phyloP scores from a whole-genome alignment of 2,888 invertebrate genomes.

The Rhagonycha lutea region DNA sequence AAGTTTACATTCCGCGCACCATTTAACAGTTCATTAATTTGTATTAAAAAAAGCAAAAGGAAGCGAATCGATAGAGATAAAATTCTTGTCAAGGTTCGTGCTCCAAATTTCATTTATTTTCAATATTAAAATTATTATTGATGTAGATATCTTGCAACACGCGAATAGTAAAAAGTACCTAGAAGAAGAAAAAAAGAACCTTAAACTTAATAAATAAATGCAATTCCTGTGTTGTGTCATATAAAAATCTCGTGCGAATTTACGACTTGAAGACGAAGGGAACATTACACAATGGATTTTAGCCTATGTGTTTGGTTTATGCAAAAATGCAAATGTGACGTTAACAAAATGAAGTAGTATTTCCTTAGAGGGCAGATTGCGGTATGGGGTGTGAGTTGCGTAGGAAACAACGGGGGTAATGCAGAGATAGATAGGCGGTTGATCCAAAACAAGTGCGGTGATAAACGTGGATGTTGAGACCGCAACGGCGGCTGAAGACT shows the following conservation, averaged over 20 bases:
- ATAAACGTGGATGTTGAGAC: conserved; percentile 53
- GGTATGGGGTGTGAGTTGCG: conserved; percentile 24
- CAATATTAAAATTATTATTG: neutral
- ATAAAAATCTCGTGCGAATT: neutral
- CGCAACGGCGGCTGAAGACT: conserved; percentile 50
- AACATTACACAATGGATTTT: conserved; percentile 1
- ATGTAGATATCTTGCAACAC: neutral
- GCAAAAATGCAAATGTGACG: conserved; percentile 26
- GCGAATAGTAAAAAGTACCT: neutral
- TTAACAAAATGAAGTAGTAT: conserved; percentile 29
- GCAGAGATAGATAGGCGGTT: conserved; percentile 52
- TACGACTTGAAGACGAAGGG: neutral
- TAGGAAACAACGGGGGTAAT: conserved; percentile 34
- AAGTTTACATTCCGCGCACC: neutral
- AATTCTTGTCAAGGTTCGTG: neutral
- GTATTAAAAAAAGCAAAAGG: neutral
- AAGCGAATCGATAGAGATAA: neutral
- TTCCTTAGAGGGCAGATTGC: conserved; percentile 28
- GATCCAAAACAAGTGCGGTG: conserved; percentile 54
- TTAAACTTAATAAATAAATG: neutral
- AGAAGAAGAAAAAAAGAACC: neutral
- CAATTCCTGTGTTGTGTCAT: neutral
- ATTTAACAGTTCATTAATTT: neutral
- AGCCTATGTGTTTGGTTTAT: neutral
- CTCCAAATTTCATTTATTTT: neutral